These are phyloP conservation scores for Silvanus unidentatus DNA, from an alignment of 2,888 invertebrate genomes.

Conservation along the genomic window DNA sequence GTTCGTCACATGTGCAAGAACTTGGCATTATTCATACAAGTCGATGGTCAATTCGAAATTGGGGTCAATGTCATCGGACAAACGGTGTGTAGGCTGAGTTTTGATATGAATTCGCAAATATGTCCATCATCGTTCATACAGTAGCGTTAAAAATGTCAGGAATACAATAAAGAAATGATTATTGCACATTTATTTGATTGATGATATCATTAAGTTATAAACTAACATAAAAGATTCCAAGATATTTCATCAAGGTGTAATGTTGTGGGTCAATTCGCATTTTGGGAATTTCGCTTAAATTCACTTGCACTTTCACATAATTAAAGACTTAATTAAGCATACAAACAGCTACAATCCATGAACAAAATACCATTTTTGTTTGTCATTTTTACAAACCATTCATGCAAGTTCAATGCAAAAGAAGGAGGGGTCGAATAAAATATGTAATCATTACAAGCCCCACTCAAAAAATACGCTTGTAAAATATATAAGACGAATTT, in stretches of 20 bases:
- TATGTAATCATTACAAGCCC: too few relatives aligned
- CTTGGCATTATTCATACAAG: too few relatives aligned
- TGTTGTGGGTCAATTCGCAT: neutral
- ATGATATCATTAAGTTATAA: too few relatives aligned
- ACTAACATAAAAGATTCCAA: too few relatives aligned
- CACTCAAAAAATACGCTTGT: too few relatives aligned
- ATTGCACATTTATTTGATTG: too few relatives aligned
- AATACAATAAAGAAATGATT: too few relatives aligned
- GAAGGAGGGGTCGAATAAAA: too few relatives aligned
- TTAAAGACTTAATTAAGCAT: constrained; percentile 8
- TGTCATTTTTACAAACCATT: constrained; percentile 9
- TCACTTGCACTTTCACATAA: constrained; percentile 19
- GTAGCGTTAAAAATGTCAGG: neutral
- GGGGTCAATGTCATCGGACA: constrained; percentile 11
- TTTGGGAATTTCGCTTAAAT: constrained; percentile 9
- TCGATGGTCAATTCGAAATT: constrained; percentile 11
- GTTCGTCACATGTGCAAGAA: too few relatives aligned
- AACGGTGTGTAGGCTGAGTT: constrained; percentile 1
- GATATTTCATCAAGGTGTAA: too few relatives aligned
- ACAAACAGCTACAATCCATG: constrained; percentile 3
- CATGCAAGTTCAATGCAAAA: neutral
- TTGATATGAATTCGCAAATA: neutral
- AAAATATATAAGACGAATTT: too few relatives aligned
- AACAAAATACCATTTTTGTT: constrained; percentile 5
- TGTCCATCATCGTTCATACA: neutral